phyloP scores from a whole-genome alignment of 2,797 vertebrate species.

The Oreonectes daqikongensis region DNA sequence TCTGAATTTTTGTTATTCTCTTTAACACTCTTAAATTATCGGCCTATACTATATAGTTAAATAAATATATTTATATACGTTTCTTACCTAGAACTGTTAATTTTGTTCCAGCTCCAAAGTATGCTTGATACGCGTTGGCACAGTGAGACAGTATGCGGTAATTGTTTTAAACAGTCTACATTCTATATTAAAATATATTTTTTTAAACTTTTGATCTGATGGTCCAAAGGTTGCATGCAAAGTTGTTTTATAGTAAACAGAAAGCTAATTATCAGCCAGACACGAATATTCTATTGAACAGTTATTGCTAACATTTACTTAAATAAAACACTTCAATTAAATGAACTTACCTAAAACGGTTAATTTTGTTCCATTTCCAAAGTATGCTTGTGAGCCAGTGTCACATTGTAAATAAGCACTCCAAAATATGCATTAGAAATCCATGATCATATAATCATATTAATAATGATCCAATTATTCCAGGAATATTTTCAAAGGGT shows the following conservation, averaged over 20 bases:
- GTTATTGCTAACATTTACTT: background rate
- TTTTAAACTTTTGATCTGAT: background rate
- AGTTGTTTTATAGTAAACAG: background rate
- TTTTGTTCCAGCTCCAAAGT: slow-evolving; percentile 71
- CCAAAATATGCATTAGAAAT: slow-evolving; percentile 58
- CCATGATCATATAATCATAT: background rate
- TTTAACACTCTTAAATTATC: background rate
- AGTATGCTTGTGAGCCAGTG: slow-evolving; percentile 59
- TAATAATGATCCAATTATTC: background rate
- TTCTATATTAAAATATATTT: background rate
- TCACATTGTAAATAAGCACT: slow-evolving; percentile 63
- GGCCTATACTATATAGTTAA: background rate
- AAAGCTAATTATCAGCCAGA: background rate
- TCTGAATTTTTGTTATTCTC: background rate
- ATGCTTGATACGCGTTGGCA: slow-evolving; percentile 62
- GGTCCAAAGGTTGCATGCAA: background rate
- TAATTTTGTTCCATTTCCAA: slow-evolving; percentile 61
- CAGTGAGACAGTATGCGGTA: slow-evolving; percentile 53
- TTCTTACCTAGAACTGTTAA: slow-evolving; percentile 71
- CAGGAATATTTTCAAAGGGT: background rate
- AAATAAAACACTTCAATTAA: background rate
- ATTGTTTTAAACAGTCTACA: background rate
- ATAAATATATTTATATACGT: background rate
- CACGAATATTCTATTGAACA: background rate
- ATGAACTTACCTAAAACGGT: slow-evolving; percentile 62